Evolutionary conservation across 2,888 invertebrate species (phyloP), one percentile per base, ranked within the genome.

Genomic region (Meteorus colon): DNA sequence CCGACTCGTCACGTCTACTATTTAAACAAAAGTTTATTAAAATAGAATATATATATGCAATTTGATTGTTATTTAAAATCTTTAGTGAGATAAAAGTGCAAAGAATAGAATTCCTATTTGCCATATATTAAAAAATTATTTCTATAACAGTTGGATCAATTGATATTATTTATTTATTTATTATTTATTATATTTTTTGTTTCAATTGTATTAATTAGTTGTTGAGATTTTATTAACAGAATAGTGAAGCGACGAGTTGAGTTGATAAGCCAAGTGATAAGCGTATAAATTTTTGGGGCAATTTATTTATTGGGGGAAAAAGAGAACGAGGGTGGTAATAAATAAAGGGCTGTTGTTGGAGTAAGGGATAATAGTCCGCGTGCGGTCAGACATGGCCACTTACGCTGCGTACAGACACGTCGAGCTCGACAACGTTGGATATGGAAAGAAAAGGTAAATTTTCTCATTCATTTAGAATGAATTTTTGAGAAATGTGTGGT

Each of bases 321-420:
- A 34, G 4, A 70, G 2, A 3, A 14, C 2, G 5, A 16, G 69
- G 55, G 55, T 31, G n/a, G 29, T 29, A 69, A 2, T 41, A 29
- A 37, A 62, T 24, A 29, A 55, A 71, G 79, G 74, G 67, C 76
- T 71, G 73, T 74, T 76, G 72, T 72, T 72, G 80, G 79, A 75
- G 76, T 75, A 62, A 80, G 80, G 81, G 78, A 81, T 80, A 80
- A 74, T 55, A 77, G 77, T 80, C 80, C 75, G 77, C 75, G 76
- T 76, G 75, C 79, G 74, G 78, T 78, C 79, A 66, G 77, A 79
- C 87, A 96, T 97, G 96, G 96, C 96, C 90, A 95, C 96, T 90
- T 97, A 96, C 92, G 96, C 96, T 89, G 94, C 96, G 84, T 97
- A 96, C 92, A 95, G 96, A 92, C 96, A 97, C 92, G 95, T 97